Evolutionary conservation across 2,113 vertebrate genomes (phyloP).

Genomic region (Hirundichthys speculiger): DNA sequence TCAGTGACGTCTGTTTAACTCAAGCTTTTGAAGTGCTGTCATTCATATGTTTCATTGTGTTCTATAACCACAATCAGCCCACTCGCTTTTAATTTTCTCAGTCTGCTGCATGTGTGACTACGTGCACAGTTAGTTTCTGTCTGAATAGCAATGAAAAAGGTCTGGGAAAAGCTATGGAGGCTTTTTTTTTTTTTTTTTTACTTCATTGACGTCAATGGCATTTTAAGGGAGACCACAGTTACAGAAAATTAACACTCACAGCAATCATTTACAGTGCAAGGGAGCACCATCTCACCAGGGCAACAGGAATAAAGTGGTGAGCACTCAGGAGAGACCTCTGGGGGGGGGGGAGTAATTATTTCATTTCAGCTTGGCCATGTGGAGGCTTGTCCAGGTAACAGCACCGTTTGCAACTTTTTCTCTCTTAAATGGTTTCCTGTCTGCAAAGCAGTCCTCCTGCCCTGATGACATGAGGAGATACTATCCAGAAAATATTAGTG

Average conservation of each 20-base stretch:
- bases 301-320: slow-evolving; percentile 62
- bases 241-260: slow-evolving; percentile 68
- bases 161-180: slow-evolving; percentile 42
- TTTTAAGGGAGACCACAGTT: slow-evolving; percentile 48
- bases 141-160: slow-evolving; percentile 38
- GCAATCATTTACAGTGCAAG: slow-evolving; percentile 51
- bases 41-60: slow-evolving; percentile 56
- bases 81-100: slow-evolving; percentile 35
- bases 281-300: slow-evolving; percentile 52
- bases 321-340: slow-evolving; percentile 23
- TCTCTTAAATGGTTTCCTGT: slow-evolving; percentile 54
- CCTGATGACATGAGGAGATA: too few relatives aligned
- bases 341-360: background rate
- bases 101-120: slow-evolving; percentile 1
- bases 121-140: slow-evolving; percentile 25
- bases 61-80: slow-evolving; percentile 66
- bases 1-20: slow-evolving; percentile 66
- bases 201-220: slow-evolving; percentile 63
- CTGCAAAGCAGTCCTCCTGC: background rate
- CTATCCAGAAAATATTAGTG: too few relatives aligned
- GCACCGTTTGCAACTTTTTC: slow-evolving; percentile 8
- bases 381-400: slow-evolving; percentile 48
- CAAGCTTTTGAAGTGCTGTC: slow-evolving; percentile 55
- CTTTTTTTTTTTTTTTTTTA: slow-evolving; percentile 8
- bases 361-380: slow-evolving; percentile 12